Percentiles rank a stretch among this genome's conserved stretches.
These are phyloP conservation scores for Dryococelus australis DNA, from an alignment of 2,888 invertebrate species.

Conservation along the genomic window DNA sequence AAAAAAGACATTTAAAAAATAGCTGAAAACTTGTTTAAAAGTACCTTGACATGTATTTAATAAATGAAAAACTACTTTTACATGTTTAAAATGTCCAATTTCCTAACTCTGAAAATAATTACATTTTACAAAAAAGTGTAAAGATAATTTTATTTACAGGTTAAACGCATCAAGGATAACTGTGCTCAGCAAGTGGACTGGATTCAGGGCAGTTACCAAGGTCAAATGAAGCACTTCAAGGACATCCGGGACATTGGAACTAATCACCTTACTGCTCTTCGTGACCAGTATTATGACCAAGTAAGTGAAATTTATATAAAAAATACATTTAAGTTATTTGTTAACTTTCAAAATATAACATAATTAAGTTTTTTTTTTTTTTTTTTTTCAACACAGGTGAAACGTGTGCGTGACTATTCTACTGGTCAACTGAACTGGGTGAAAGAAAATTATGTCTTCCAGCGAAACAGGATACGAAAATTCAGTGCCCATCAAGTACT, in stretches of 20 bases:
- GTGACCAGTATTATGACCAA: slow-evolving; percentile 94
- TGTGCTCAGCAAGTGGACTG: slow-evolving; percentile 94
- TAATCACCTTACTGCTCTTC: slow-evolving; percentile 81
- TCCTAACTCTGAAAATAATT: no score
- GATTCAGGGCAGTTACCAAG: slow-evolving; percentile 90
- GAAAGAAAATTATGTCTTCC: slow-evolving; percentile 94
- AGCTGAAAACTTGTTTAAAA: no score
- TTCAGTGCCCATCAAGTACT: slow-evolving; percentile 93
- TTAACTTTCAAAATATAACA: background rate
- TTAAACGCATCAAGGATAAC: slow-evolving; percentile 90
- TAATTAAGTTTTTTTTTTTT: slow-evolving; percentile 30
- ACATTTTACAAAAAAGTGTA: no score
- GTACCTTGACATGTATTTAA: no score
- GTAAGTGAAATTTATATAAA: slow-evolving; percentile 58
- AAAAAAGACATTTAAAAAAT: no score
- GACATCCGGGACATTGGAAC: slow-evolving; percentile 93
- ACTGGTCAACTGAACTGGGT: slow-evolving; percentile 91
- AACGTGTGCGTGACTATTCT: slow-evolving; percentile 91
- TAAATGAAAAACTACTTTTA: no score
- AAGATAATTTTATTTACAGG: slow-evolving; percentile 60
- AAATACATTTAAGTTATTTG: background rate
- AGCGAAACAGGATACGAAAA: slow-evolving; percentile 91
- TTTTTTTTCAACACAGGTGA: slow-evolving; percentile 69
- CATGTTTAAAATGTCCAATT: no score
- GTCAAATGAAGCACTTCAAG: slow-evolving; percentile 84